phyloP scores from a whole-genome alignment of 2,113 vertebrate genomes.

The Gallinago undulata region DNA sequence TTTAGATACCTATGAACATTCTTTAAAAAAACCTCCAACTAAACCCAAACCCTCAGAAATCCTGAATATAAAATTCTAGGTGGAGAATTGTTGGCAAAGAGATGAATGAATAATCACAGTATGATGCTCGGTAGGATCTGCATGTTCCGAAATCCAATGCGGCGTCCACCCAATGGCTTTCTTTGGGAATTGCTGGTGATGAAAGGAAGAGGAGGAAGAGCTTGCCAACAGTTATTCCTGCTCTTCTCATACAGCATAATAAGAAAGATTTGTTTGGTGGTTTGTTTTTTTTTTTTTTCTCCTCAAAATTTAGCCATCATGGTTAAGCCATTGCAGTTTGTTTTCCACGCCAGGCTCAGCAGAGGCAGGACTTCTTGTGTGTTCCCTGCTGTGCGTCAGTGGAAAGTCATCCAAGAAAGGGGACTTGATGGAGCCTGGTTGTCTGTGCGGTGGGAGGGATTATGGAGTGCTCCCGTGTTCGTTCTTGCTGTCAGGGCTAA shows the following conservation, averaged over 20 bases:
- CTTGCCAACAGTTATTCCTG: background rate
- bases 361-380: background rate
- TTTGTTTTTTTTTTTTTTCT: too few relatives aligned
- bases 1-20: background rate
- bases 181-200: background rate
- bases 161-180: background rate
- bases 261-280: background rate
- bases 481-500: background rate
- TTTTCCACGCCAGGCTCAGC: background rate
- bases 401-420: background rate
- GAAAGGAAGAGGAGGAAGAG: background rate
- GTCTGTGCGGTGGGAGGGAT: background rate
- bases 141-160: background rate
- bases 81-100: background rate
- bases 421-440: background rate
- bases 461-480: background rate
- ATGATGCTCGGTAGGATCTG: accelerated
- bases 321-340: background rate
- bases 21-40: background rate
- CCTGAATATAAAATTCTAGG: background rate
- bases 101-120: background rate
- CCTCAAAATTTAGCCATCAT: background rate
- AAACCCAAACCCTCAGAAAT: background rate
- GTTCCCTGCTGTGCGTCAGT: background rate
- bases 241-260: background rate